A percentile compares a stretch with the other conserved stretches of the same genome.
Evolutionary conservation across 1,140 invertebrate species (phyloP).

Genomic region (Heliconius eleuchia): DNA sequence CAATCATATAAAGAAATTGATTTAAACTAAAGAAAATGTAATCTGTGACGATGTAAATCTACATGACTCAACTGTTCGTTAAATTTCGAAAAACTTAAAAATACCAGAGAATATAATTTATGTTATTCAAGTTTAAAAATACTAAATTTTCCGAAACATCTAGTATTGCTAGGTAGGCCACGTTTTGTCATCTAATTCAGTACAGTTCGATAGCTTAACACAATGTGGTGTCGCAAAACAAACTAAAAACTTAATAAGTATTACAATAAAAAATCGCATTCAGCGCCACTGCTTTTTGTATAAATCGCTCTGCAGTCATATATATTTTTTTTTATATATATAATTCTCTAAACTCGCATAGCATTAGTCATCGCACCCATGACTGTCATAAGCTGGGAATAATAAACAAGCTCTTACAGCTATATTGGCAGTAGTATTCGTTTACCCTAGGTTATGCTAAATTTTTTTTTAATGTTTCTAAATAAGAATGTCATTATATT

Average conservation of each 20-base stretch:
- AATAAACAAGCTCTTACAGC: slow-evolving; percentile 63
- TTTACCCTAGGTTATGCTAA: slow-evolving; percentile 35
- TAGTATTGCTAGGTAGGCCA: background rate
- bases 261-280: slow-evolving; percentile 32
- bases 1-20: background rate
- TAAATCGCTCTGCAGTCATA: slow-evolving; percentile 41
- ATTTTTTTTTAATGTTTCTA: slow-evolving; percentile 18
- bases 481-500: slow-evolving; percentile 14
- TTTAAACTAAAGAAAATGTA: background rate
- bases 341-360: slow-evolving; percentile 44
- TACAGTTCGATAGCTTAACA: background rate
- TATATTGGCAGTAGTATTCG: slow-evolving; percentile 65
- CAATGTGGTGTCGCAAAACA: background rate
- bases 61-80: background rate
- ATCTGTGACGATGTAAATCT: background rate
- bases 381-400: slow-evolving; percentile 46
- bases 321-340: slow-evolving; percentile 3
- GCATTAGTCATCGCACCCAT: slow-evolving; percentile 39
- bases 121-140: background rate
- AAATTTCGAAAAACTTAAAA: background rate
- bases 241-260: background rate
- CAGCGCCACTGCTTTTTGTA: slow-evolving; percentile 18
- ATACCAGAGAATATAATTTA: background rate
- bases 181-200: background rate
- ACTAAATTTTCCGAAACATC: background rate